phyloP scores from a whole-genome alignment of 2,888 invertebrate species.

The Pollenia angustigena region DNA sequence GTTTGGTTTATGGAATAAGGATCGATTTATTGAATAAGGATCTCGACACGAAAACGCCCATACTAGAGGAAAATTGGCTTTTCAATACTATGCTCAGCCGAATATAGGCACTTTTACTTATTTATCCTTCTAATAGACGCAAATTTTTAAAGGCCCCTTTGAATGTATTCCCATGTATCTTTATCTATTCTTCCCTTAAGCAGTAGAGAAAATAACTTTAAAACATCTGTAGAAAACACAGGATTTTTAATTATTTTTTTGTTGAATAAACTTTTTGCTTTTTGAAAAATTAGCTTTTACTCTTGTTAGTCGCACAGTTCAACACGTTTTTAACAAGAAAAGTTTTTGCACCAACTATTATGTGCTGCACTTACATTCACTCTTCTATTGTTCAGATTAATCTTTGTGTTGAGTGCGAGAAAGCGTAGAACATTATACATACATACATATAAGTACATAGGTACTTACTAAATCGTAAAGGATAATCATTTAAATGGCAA shows the following conservation, averaged over 20 bases:
- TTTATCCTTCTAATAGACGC: too few relatives aligned
- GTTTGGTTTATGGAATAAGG: too few relatives aligned
- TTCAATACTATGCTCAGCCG: too few relatives aligned
- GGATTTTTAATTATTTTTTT: slow-evolving; percentile 54
- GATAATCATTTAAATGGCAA: slow-evolving; percentile 46
- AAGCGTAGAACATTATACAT: neutral
- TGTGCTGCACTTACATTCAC: slow-evolving; percentile 46
- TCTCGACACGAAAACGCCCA: too few relatives aligned
- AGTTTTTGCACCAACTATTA: slow-evolving; percentile 51
- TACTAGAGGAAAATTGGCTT: too few relatives aligned
- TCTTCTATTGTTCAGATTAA: slow-evolving; percentile 47
- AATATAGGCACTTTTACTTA: too few relatives aligned
- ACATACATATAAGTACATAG: neutral
- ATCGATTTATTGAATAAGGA: too few relatives aligned
- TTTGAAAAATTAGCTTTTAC: slow-evolving; percentile 49
- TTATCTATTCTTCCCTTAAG: neutral
- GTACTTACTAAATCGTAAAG: neutral
- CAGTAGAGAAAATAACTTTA: slow-evolving; percentile 16
- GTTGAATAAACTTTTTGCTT: slow-evolving; percentile 39
- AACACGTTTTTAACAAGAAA: slow-evolving; percentile 62
- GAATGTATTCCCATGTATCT: neutral
- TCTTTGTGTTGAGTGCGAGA: slow-evolving; percentile 21
- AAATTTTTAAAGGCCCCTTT: neutral
- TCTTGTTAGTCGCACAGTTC: slow-evolving; percentile 50
- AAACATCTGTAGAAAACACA: slow-evolving; percentile 38